Base-by-base conservation (phyloP, 2,797 vertebrate species). In the Microctenopoma stevenorrisi region DNA sequence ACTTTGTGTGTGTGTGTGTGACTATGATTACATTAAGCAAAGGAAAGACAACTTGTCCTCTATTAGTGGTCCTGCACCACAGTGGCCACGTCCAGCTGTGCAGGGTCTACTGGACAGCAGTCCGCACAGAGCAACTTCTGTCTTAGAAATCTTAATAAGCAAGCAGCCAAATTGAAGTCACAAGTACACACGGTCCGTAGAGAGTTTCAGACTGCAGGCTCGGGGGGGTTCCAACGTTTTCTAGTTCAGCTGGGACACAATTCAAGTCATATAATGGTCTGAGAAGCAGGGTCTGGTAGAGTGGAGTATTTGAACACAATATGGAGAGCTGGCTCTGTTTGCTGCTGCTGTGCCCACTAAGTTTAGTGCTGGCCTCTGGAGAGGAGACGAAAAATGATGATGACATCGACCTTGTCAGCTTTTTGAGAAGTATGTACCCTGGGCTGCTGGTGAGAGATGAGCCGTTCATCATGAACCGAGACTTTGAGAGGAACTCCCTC, bases 141-240 rank as follows among this genome's bases (percentile, higher is more conserved):
- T 93, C 78, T 74, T 55, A 69, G 63, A 48, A 67, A 48, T 80
- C 15, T 60, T n/a, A 71, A 78, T 42, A 61, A 70, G 71, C 60
- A 54, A 67, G 5, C n/a, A 60, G 69, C 48, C 37, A 80, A 93
- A 94, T 91, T 84, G 72, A 63, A 92, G 80, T 94, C 93, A 94
- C 89, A 91, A 89, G 91, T n/a, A 26, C 40, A 13, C n/a, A 49
- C 26, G 44, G 37, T 64, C 52, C 54, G 52, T 50, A 33, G 63
- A 75, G 63, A 65, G 44, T 61, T 73, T 35, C 51, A 75, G 74
- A 25, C 60, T 59, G 44, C 47, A 14, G 68, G 55, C 22, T 49
- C 49, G 33, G 48, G 35, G 52, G 43, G 51, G 53, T 49, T 64
- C 61, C 30, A 13, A 38, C 47, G 3, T 55, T 68, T 54, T 56